These are phyloP conservation scores for Eptatretus atami DNA, from an alignment of 2,797 vertebrate genomes.

Conservation along the genomic window DNA sequence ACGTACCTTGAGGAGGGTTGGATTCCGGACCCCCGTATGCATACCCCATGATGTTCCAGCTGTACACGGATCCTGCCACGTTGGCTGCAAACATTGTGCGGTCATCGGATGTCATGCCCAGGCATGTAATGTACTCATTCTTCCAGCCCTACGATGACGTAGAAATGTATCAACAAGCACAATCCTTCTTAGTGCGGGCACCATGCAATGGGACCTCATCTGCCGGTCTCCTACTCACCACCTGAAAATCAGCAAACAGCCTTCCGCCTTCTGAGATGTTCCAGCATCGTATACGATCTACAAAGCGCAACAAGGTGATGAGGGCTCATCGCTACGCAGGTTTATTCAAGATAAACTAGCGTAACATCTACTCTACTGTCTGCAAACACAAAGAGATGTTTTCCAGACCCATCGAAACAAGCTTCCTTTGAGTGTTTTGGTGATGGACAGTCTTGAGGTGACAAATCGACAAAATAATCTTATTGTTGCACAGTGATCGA, in stretches of 20 bases:
- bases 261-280: conserved; percentile 9
- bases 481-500: no score
- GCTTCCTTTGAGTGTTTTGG: no score
- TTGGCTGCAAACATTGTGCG: conserved; percentile 10
- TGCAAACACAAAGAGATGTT: no score
- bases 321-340: no score
- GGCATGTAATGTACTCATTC: neutral
- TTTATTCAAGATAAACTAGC: no score
- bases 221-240: conserved; percentile 9
- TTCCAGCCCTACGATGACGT: neutral
- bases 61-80: conserved; percentile 8
- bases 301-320: neutral
- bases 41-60: conserved; percentile 11
- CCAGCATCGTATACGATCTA: conserved; percentile 11
- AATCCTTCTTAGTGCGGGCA: no score
- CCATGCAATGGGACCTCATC: no score
- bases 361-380: no score
- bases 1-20: conserved; percentile 10
- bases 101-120: conserved; percentile 10
- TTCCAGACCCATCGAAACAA: no score
- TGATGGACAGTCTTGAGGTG: no score
- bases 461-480: no score
- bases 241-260: conserved; percentile 10
- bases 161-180: no score
- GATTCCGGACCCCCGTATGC: conserved; percentile 10